A percentile compares a stretch with the other conserved stretches of the same genome.
phyloP scores from a whole-genome alignment of 2,888 invertebrate genomes.

The Peribatodes rhomboidaria region DNA sequence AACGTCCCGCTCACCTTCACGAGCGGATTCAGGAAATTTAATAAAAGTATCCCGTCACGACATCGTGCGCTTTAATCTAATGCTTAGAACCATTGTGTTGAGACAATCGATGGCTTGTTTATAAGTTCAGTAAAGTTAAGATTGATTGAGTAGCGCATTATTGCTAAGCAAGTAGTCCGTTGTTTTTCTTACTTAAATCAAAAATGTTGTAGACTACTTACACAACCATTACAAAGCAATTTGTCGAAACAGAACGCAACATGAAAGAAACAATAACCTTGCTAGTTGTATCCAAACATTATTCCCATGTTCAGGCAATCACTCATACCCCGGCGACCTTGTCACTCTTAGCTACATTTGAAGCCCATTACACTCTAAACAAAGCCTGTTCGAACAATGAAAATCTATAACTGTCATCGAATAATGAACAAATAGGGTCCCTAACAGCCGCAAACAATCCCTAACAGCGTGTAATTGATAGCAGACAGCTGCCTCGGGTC shows the following conservation, averaged over 20 bases:
- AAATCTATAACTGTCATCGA: constrained; percentile 78
- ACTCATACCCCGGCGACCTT: constrained; percentile 15
- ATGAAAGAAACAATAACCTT: background rate
- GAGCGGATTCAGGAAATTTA: constrained; percentile 72
- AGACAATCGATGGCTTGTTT: constrained; percentile 38
- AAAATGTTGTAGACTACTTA: background rate
- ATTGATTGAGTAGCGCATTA: constrained; percentile 12
- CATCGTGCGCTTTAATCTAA: constrained; percentile 59
- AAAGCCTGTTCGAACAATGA: constrained; percentile 56
- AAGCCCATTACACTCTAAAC: constrained; percentile 47
- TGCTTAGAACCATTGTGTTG: constrained; percentile 45
- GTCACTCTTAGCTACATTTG: constrained; percentile 13
- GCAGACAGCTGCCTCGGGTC: constrained; percentile 71
- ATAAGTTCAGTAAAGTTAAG: constrained; percentile 28
- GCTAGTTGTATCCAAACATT: background rate
- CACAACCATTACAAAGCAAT: too few relatives aligned
- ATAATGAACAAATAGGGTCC: constrained; percentile 79
- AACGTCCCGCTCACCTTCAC: constrained; percentile 63
- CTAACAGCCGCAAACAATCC: constrained; percentile 81
- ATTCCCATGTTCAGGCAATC: constrained; percentile 17
- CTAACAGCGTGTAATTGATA: constrained; percentile 78
- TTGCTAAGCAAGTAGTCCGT: too few relatives aligned
- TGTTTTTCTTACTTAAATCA: background rate
- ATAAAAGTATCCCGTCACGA: constrained; percentile 65
- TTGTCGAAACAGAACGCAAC: too few relatives aligned